Evolutionary conservation across 2,113 vertebrate genomes (phyloP).

Genomic region (Garra rufa): DNA sequence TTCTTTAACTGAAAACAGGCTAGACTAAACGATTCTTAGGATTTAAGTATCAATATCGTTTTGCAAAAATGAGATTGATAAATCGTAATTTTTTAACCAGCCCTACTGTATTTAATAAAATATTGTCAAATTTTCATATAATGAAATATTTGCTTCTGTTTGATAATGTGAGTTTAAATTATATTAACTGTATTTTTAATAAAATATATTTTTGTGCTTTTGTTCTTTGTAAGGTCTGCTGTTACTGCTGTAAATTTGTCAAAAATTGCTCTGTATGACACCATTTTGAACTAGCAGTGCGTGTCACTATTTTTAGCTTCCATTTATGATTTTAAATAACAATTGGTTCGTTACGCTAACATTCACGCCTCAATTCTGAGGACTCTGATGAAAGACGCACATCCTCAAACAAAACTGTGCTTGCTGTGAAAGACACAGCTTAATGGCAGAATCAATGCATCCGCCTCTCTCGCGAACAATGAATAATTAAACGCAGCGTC

Average conservation of each 20-base stretch:
- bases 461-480: background rate
- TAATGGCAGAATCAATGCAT: constrained; percentile 39
- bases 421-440: constrained; percentile 33
- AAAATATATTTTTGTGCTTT: background rate
- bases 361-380: background rate
- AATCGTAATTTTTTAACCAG: no score
- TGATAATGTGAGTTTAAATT: no score
- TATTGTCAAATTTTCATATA: no score
- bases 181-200: no score
- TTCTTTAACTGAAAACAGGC: no score
- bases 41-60: no score
- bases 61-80: no score
- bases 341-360: background rate
- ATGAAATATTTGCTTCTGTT: no score
- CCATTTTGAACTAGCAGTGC: background rate
- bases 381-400: background rate
- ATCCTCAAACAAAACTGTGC: constrained; percentile 4
- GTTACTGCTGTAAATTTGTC: background rate
- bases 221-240: background rate
- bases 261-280: background rate
- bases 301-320: background rate
- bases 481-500: constrained; percentile 32
- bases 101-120: background rate
- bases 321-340: constrained; percentile 1
- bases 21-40: no score